Conservation (phyloP, 2,113 vertebrate species). For the Polyodon spathula region DNA sequence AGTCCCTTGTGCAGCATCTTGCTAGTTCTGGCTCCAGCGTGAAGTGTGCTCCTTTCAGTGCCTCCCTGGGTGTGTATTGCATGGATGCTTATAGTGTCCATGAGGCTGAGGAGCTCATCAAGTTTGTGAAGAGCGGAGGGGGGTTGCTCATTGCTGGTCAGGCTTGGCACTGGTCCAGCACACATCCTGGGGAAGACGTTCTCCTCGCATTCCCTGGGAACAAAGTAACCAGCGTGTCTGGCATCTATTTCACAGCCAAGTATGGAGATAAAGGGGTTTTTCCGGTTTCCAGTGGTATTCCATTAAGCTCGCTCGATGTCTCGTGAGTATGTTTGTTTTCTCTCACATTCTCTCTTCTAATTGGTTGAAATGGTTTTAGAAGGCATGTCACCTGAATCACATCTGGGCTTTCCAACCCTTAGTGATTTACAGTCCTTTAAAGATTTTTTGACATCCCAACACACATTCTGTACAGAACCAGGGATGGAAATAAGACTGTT, state of each 20-base stretch:
- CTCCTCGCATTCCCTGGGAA: constrained; percentile 36
- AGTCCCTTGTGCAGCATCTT: constrained; percentile 40
- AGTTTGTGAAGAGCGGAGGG: constrained; percentile 37
- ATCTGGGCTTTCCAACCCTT: too few relatives aligned
- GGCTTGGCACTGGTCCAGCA: constrained; percentile 37
- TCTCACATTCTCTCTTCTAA: too few relatives aligned
- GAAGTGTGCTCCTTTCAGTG: not conserved
- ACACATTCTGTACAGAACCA: too few relatives aligned
- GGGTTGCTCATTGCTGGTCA: constrained; percentile 44
- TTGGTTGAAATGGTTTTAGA: too few relatives aligned
- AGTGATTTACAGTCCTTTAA: too few relatives aligned
- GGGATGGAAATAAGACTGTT: too few relatives aligned
- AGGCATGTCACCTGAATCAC: too few relatives aligned
- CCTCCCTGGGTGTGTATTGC: constrained; percentile 27
- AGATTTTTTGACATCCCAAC: too few relatives aligned
- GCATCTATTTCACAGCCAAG: constrained; percentile 36
- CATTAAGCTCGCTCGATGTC: constrained; percentile 18
- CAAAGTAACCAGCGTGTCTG: constrained; percentile 32
- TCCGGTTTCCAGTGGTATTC: constrained; percentile 31
- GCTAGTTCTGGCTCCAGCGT: constrained; percentile 14
- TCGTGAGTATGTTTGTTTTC: constrained; percentile 12
- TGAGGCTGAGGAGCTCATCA: constrained; percentile 20
- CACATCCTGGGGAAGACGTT: constrained; percentile 15
- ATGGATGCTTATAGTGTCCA: constrained; percentile 22
- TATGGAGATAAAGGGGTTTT: constrained; percentile 16